Base-by-base conservation (phyloP, 2,888 invertebrate genomes). In the Iphiclides podalirius region DNA sequence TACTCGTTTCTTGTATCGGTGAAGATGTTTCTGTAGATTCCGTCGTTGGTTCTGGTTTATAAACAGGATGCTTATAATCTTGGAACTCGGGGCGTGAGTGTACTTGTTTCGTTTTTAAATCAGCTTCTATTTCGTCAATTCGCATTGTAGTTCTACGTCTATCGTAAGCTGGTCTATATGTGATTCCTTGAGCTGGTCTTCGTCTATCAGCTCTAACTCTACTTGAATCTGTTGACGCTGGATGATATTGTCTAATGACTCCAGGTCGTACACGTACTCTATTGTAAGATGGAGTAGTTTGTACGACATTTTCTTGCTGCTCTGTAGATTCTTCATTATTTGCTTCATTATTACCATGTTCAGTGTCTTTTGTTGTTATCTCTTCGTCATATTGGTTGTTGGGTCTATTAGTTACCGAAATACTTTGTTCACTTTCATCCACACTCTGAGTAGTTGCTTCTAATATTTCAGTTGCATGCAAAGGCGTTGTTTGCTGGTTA, bases 71-170 rank as follows among this genome's bases (percentile, higher is more conserved):
- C 41, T 75, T 81, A 48, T 77, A 67, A 48, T 85, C 79, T 59
- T 80, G 78, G 26, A 67, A 66, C 48, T 85, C 83, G 15, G 76
- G 70, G 14, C 80, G 72, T 14, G 79, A 60, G 51, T 79, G 81
- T 3, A 87, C 73, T 68, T 83, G 86, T 48, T 87, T 89, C 7
- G 89, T 87, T 55, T 88, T 89, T 45, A 89, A 69, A 57, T 87
- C 89, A 23, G 86, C 86, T 63, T 88, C 84, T 9, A 89, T 89
- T 75, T 89, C 89, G 59, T 89, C 89, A 47, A 89, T 89, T 16
- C 84, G 72, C 89, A 89, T 90, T 26, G 89, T 90, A 1, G 89
- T 90, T 52, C 85, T 73, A 9, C 84, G 72, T 60, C 75, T 79
- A 52, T 85, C 82, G 56, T 77, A 88, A 3, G 85, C 80, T 43